Evolutionary conservation across 35 echinoderm and acorn worm species (phyloP).

Genomic region (Anneissia japonica): DNA sequence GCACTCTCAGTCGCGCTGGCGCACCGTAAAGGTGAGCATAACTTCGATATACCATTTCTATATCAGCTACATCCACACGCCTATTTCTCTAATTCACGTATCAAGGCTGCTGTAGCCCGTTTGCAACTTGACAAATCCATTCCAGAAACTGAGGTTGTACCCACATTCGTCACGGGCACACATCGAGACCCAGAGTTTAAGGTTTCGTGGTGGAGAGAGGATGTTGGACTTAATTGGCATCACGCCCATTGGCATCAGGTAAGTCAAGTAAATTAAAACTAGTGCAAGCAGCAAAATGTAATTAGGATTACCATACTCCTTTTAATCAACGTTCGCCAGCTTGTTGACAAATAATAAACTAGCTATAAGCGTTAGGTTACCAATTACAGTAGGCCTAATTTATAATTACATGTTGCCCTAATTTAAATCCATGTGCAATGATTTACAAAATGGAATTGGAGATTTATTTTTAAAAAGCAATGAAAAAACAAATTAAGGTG

Average conservation of each 20-base stretch:
- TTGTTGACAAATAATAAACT: too few relatives aligned
- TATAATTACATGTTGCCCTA: background rate
- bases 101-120: background rate
- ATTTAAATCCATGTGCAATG: background rate
- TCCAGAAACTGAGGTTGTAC: background rate
- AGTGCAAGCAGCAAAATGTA: too few relatives aligned
- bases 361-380: too few relatives aligned
- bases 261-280: background rate
- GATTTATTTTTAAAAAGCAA: too few relatives aligned
- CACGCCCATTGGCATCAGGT: conserved; percentile 62
- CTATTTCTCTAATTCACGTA: conserved; percentile 8
- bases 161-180: conserved; percentile 19
- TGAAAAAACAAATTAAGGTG: too few relatives aligned
- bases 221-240: conserved; percentile 26
- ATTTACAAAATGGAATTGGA: too few relatives aligned
- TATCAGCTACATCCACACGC: conserved; percentile 23
- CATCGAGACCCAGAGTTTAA: conserved; percentile 48
- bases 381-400: too few relatives aligned
- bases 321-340: too few relatives aligned
- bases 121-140: background rate
- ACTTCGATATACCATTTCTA: conserved; percentile 11
- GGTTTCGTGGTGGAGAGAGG: conserved; percentile 52
- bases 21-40: conserved; percentile 27
- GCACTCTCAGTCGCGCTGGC: conserved; percentile 28
- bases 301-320: too few relatives aligned